Evolutionary conservation across 2,888 invertebrate genomes (phyloP).

Genomic region (Phengaris alcon): DNA sequence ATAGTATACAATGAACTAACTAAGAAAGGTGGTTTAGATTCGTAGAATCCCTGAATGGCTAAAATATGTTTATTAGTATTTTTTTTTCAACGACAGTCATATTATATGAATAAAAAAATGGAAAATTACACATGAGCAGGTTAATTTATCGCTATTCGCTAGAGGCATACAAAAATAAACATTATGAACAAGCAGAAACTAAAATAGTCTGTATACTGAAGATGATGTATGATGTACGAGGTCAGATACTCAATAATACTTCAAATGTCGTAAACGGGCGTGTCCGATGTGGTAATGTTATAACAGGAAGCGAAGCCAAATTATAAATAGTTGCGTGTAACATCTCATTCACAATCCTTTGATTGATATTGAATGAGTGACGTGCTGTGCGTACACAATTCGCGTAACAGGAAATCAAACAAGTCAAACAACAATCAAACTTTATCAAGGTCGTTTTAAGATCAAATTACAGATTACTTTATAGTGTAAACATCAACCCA

Average conservation of each 20-base stretch:
- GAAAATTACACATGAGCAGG: background rate
- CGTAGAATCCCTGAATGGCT: no score
- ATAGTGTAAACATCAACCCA: background rate
- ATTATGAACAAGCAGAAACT: conserved; percentile 19
- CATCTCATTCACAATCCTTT: conserved; percentile 76
- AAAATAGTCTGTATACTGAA: conserved; percentile 5
- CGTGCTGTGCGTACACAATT: conserved; percentile 71
- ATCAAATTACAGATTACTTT: conserved; percentile 30
- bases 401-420: conserved; percentile 71
- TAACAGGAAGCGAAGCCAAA: conserved; percentile 63
- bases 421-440: conserved; percentile 50
- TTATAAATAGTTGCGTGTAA: conserved; percentile 52
- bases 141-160: conserved; percentile 13
- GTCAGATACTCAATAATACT: conserved; percentile 22
- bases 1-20: background rate
- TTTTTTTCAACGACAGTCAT: background rate
- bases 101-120: background rate
- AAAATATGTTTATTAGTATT: background rate
- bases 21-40: no score
- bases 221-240: conserved; percentile 16
- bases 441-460: conserved; percentile 65
- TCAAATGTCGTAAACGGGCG: conserved; percentile 13
- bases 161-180: conserved; percentile 5
- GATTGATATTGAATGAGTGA: conserved; percentile 75
- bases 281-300: conserved; percentile 32